Percentiles rank a stretch among this genome's conserved stretches.
Conservation (phyloP, 2,797 vertebrate species). For the Lerista edwardsae region DNA sequence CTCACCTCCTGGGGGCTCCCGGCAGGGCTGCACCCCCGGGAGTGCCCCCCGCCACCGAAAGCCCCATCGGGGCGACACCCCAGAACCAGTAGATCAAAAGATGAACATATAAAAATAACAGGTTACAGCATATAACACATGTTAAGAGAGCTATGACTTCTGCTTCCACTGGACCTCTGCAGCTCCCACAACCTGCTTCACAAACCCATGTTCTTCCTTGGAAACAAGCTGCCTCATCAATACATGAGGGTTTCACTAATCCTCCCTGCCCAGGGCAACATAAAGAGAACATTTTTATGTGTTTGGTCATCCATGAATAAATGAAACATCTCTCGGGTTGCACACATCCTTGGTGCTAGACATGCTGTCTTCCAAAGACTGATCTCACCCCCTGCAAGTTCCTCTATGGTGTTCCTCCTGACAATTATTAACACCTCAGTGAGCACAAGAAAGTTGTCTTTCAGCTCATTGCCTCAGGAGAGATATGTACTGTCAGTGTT, state of each 20-base stretch:
- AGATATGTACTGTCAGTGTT: not conserved
- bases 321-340: conserved; percentile 18
- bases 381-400: conserved; percentile 4
- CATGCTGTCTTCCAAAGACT: not conserved
- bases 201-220: not conserved
- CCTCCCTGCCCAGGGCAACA: not conserved
- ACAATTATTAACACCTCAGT: conserved; percentile 24
- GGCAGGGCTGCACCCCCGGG: no score
- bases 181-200: not conserved
- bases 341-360: conserved; percentile 15
- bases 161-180: not conserved
- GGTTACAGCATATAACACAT: no score
- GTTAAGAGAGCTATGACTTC: not conserved
- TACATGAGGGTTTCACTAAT: not conserved
- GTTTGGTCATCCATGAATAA: conserved; percentile 4
- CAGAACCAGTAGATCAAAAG: no score
- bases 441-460: not conserved
- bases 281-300: conserved; percentile 9
- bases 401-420: not conserved
- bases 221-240: not conserved
- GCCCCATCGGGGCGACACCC: no score
- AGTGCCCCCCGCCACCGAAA: no score
- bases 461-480: conserved; percentile 5
- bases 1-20: no score
- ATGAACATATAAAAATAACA: no score